phyloP scores from a whole-genome alignment of 2,113 vertebrate genomes.

The Dicaeum eximium region DNA sequence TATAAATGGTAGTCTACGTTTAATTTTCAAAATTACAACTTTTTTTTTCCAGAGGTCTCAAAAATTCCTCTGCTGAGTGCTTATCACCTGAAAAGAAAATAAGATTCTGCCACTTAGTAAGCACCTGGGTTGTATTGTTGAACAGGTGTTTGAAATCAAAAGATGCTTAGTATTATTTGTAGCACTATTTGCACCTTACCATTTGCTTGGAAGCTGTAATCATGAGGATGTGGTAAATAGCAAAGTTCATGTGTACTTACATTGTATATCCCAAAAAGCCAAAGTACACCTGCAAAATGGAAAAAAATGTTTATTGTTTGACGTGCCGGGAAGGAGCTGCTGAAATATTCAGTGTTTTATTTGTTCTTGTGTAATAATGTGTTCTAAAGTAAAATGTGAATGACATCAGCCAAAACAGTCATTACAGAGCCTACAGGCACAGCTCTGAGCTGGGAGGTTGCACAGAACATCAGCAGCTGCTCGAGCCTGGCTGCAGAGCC shows the following conservation, averaged over 20 bases:
- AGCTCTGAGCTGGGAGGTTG: neutral
- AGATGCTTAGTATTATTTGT: neutral
- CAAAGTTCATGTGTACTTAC: neutral
- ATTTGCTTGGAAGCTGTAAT: neutral
- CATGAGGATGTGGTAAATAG: neutral
- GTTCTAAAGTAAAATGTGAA: conserved; percentile 6
- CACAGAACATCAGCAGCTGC: neutral
- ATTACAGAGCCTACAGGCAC: neutral
- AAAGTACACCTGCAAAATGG: neutral
- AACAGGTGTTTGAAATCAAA: neutral
- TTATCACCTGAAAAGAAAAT: neutral
- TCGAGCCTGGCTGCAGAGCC: neutral
- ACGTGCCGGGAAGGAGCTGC: neutral
- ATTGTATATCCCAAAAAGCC: neutral
- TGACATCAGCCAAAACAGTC: neutral
- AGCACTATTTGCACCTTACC: neutral
- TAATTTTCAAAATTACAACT: neutral
- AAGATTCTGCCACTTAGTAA: neutral
- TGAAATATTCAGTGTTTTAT: neutral
- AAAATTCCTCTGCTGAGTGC: neutral
- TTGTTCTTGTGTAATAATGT: neutral
- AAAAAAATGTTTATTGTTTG: neutral
- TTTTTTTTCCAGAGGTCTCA: neutral
- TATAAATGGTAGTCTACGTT: neutral
- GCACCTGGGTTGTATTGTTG: neutral